phyloP scores from a whole-genome alignment of 2,113 vertebrate genomes.

The Thunnus thynnus region DNA sequence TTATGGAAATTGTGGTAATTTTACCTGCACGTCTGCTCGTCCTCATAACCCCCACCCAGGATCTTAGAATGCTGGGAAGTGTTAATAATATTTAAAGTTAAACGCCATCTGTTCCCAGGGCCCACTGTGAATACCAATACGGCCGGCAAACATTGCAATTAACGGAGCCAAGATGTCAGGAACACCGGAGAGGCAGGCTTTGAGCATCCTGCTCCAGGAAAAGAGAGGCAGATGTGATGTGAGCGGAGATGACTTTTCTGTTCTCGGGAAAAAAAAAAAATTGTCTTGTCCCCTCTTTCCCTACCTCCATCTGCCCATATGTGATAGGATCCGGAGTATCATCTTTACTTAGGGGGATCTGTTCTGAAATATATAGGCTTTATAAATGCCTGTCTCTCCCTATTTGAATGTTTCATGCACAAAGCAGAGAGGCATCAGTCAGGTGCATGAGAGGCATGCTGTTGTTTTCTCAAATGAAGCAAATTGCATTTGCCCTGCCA shows the following conservation, averaged over 20 bases:
- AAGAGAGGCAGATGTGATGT: conserved; percentile 75
- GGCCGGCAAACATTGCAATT: conserved; percentile 73
- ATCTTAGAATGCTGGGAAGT: conserved; percentile 62
- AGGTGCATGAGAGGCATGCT: conserved; percentile 64
- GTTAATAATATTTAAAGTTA: conserved; percentile 86
- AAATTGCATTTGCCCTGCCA: conserved; percentile 70
- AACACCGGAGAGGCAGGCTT: conserved; percentile 41
- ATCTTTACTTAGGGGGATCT: conserved; percentile 64
- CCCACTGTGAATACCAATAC: conserved; percentile 71
- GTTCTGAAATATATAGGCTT: conserved; percentile 67
- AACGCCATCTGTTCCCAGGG: conserved; percentile 82
- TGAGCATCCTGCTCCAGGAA: conserved; percentile 58
- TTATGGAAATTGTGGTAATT: conserved; percentile 65
- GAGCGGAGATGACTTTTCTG: conserved; percentile 66
- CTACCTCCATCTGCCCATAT: conserved; percentile 62
- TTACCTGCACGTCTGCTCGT: conserved; percentile 66
- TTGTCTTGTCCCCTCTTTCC: conserved; percentile 39
- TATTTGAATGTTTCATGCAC: conserved; percentile 61
- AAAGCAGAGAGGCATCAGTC: conserved; percentile 49
- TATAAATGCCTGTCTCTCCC: conserved; percentile 68
- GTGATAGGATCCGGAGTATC: conserved; percentile 63
- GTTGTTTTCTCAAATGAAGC: conserved; percentile 60
- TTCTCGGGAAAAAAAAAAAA: conserved; percentile 11
- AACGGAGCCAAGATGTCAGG: conserved; percentile 76
- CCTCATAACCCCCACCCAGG: conserved; percentile 45